A percentile compares a stretch with the other conserved stretches of the same genome.
Evolutionary conservation across 2,888 invertebrate species (phyloP).

Genomic region (Pterostichus madidus): DNA sequence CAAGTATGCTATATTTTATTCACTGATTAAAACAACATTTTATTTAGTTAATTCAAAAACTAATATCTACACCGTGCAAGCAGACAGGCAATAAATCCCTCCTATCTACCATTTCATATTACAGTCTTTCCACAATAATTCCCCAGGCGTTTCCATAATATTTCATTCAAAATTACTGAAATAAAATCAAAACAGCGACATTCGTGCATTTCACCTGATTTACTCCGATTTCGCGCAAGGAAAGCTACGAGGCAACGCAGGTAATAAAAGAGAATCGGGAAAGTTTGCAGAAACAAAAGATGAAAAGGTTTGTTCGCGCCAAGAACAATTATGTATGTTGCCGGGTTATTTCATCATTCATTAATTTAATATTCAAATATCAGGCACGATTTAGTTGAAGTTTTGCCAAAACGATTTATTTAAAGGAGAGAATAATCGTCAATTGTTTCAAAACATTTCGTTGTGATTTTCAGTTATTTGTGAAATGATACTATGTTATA

Average conservation of each 20-base stretch:
- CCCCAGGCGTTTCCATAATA: constrained; percentile 33
- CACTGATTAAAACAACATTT: constrained; percentile 11
- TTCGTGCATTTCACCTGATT: constrained; percentile 23
- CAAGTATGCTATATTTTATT: neutral
- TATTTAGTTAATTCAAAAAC: neutral
- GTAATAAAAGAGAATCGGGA: neutral
- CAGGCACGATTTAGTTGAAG: neutral
- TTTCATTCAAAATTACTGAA: constrained; percentile 39
- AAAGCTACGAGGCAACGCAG: neutral
- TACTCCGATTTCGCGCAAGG: neutral
- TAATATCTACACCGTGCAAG: neutral
- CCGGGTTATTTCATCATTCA: constrained; percentile 1
- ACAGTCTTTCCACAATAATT: constrained; percentile 1
- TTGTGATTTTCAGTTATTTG: too few species aligned
- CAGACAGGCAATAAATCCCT: constrained; percentile 4
- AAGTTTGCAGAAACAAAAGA: constrained; percentile 10
- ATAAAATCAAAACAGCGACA: constrained; percentile 16
- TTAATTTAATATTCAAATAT: neutral
- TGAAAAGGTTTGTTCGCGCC: constrained; percentile 10
- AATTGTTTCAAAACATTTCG: too few species aligned
- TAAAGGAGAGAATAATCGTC: neutral
- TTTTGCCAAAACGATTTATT: neutral
- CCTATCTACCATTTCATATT: neutral
- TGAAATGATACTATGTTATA: too few species aligned
- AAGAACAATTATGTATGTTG: constrained; percentile 6